Evolutionary conservation across 2,113 vertebrate species (phyloP), one percentile per base, ranked within the genome.

Genomic region (Ptychochromis oligacanthus): DNA sequence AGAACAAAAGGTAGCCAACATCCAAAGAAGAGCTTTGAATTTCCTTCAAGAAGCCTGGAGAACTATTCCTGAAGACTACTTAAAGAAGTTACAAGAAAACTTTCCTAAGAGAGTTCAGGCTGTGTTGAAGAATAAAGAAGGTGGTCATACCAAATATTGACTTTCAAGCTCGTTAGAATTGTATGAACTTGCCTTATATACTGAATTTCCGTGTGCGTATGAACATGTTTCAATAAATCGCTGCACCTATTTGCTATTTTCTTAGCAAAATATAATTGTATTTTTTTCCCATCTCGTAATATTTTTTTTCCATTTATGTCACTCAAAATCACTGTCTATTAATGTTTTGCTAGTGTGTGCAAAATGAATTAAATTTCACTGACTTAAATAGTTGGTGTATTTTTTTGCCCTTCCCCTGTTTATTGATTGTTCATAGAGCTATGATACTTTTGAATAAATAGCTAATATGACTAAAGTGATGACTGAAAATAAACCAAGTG

Each of bases 401-500:
- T 57, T 54, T n/a, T 28, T 24, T 13, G 34, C 15, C 14, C 11
- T n/a, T 74, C 36, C 15, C 2, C 28, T 10, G 10, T 58, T 79
- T 26, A 65, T 77, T 77, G 38, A 65, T 77, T 43, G 18, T 55
- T 56, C 20, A 26, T 17, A 24, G 8, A 24, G 17, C 5, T 65
- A 10, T 17, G 1, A 67, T 80, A 58, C 7, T 0, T 74, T 81
- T 58, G 43, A 20, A 85, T 75, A 36, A 11, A 28, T 22, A 76
- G 38, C 9, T 31, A 72, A 75, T 57, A n/a, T n/a, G 6, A 75
- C 17, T 38, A 1, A 55, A 55, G 3, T 7, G 7, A n/a, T 64
- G 22, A 18, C 56, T 81, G 22, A 59, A 65, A 87, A 79, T 79
- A 80, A 7, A 74, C 31, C 34, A 76, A 43, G 52, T 57, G 59